phyloP scores from a whole-genome alignment of 2,797 vertebrate genomes.

The Acrossocheilus fasciatus region DNA sequence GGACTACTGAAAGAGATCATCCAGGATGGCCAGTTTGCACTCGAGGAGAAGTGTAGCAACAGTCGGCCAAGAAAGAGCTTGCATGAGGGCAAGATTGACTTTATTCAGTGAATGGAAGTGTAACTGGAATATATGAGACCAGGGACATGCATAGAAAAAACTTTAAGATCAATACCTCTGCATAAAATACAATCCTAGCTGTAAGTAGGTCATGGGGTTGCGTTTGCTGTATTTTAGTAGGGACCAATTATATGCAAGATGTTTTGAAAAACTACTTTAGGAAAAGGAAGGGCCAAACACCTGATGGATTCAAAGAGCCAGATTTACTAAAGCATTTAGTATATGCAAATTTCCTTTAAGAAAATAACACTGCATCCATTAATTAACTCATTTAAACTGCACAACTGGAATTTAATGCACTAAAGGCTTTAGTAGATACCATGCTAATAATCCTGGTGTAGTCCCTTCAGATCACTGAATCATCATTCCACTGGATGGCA shows the following conservation, averaged over 20 bases:
- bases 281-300: neutral
- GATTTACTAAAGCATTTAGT: neutral
- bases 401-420: neutral
- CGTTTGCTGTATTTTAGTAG: constrained; percentile 23
- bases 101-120: neutral
- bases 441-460: neutral
- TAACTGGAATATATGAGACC: neutral
- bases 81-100: neutral
- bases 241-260: constrained; percentile 43
- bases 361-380: neutral
- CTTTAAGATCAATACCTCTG: neutral
- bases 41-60: neutral
- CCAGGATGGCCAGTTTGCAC: neutral
- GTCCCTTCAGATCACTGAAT: neutral
- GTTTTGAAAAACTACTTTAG: neutral
- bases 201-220: constrained; percentile 1
- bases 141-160: constrained; percentile 56
- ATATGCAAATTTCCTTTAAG: neutral
- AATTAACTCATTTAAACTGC: neutral
- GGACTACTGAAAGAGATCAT: constrained; percentile 7
- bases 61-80: neutral
- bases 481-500: constrained; percentile 45
- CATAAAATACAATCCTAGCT: constrained; percentile 3
- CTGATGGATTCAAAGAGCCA: neutral
- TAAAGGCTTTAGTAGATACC: constrained; percentile 8